Percentiles rank a stretch among this genome's conserved stretches.
phyloP scores from a whole-genome alignment of 2,888 invertebrate genomes.

The Nomada goodeniana region DNA sequence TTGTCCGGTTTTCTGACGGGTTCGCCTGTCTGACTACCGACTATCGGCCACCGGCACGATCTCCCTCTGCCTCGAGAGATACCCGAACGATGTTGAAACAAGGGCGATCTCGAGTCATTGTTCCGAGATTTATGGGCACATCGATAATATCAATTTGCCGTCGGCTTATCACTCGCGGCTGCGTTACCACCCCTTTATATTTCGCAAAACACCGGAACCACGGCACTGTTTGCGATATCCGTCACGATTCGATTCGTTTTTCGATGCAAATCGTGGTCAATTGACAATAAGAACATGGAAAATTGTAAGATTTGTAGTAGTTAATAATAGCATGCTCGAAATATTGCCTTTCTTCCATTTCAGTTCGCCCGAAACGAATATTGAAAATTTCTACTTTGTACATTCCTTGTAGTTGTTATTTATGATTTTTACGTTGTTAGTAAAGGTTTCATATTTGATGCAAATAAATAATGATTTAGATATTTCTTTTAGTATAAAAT shows the following conservation, averaged over 20 bases:
- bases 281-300: not conserved
- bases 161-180: conserved; percentile 27
- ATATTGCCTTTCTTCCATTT: not conserved
- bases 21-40: conserved; percentile 68
- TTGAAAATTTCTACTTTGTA: no score
- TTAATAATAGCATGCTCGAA: not conserved
- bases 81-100: conserved; percentile 43
- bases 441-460: not conserved
- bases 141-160: conserved; percentile 51
- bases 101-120: conserved; percentile 54
- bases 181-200: conserved; percentile 20
- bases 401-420: no score
- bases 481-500: no score
- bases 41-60: conserved; percentile 50
- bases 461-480: no score
- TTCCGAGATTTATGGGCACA: conserved; percentile 60
- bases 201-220: conserved; percentile 27
- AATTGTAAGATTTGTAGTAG: no score
- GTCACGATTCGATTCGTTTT: not conserved
- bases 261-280: not conserved
- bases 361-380: not conserved
- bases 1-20: conserved; percentile 76
- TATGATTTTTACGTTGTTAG: not conserved
- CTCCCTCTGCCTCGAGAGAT: conserved; percentile 49
- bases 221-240: not conserved